Percentiles rank a stretch among this genome's conserved stretches.
Evolutionary conservation across 2,797 vertebrate species (phyloP).

Genomic region (Smutsia temminckii): DNA sequence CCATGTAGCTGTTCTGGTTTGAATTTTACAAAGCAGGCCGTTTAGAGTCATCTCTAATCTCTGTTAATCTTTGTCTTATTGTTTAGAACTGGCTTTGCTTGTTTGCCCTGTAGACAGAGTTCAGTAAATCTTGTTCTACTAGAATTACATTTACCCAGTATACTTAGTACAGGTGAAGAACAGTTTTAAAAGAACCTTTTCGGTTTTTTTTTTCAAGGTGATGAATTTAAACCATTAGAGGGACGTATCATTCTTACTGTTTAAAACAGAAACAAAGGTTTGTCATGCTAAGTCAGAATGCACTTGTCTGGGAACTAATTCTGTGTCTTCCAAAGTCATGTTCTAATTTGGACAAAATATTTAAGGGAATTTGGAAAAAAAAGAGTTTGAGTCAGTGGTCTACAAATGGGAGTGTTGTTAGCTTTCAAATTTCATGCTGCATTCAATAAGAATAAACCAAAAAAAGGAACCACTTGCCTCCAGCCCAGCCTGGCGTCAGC

Average conservation of each 20-base stretch:
- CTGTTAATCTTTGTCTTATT: constrained; percentile 20
- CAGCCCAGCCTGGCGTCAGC: constrained; percentile 13
- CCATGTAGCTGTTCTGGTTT: not conserved
- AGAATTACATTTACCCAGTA: not conserved
- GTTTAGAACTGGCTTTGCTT: constrained; percentile 51
- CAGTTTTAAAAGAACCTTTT: not conserved
- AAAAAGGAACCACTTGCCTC: constrained; percentile 53
- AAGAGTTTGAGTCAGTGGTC: constrained; percentile 38
- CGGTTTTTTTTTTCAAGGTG: not conserved
- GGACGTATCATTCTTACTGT: not conserved
- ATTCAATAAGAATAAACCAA: constrained; percentile 74
- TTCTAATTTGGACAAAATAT: constrained; percentile 42
- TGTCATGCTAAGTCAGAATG: not conserved
- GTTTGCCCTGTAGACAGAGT: not conserved
- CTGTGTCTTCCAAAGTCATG: constrained; percentile 17
- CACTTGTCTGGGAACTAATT: constrained; percentile 42
- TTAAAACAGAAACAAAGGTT: constrained; percentile 18
- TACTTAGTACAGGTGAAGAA: not conserved
- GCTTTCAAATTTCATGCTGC: constrained; percentile 76
- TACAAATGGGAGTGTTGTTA: constrained; percentile 77
- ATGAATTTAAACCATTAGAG: constrained; percentile 3
- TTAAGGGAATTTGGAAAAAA: not conserved
- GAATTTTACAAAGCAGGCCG: not conserved
- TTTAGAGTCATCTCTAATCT: constrained; percentile 20
- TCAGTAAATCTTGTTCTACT: not conserved